Evolutionary conservation across 2,888 invertebrate species (phyloP).

Genomic region (Orthosia gothica): DNA sequence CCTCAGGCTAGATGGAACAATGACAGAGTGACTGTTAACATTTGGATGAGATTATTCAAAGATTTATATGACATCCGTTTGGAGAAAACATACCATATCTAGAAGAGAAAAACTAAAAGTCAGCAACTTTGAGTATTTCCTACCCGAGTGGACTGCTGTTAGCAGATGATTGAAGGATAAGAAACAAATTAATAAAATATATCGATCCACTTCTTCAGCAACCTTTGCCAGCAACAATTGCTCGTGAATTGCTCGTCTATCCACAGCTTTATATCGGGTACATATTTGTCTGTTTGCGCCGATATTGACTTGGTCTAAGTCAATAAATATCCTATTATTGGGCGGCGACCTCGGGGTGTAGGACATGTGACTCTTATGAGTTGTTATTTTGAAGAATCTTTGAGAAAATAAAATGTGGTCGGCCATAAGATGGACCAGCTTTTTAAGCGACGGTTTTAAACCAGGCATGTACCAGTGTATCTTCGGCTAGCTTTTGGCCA

Average conservation of each 20-base stretch:
- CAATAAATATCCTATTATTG: slow-evolving; percentile 66
- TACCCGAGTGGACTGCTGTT: too few species aligned
- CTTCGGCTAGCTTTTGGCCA: too few species aligned
- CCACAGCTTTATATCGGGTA: slow-evolving; percentile 26
- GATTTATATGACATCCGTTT: too few species aligned
- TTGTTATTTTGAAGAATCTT: slow-evolving; percentile 19
- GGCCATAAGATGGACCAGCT: too few species aligned
- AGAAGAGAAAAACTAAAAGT: too few species aligned
- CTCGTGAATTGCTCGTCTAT: not conserved
- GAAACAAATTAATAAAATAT: not conserved
- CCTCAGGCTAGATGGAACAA: too few species aligned
- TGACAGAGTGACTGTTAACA: too few species aligned
- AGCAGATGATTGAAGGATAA: not conserved
- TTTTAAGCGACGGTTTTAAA: not conserved
- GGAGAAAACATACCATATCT: too few species aligned
- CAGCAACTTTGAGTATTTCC: too few species aligned
- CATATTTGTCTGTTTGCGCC: slow-evolving; percentile 42
- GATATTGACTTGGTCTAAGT: slow-evolving; percentile 61
- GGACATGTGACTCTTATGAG: slow-evolving; percentile 8
- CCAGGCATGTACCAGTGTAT: not conserved
- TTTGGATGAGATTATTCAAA: too few species aligned
- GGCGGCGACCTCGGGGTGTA: slow-evolving; percentile 28
- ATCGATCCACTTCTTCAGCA: not conserved
- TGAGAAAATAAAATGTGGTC: not conserved
- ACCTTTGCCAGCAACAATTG: not conserved